phyloP scores from a whole-genome alignment of 2,113 vertebrate genomes.

The Heterochromis multidens region DNA sequence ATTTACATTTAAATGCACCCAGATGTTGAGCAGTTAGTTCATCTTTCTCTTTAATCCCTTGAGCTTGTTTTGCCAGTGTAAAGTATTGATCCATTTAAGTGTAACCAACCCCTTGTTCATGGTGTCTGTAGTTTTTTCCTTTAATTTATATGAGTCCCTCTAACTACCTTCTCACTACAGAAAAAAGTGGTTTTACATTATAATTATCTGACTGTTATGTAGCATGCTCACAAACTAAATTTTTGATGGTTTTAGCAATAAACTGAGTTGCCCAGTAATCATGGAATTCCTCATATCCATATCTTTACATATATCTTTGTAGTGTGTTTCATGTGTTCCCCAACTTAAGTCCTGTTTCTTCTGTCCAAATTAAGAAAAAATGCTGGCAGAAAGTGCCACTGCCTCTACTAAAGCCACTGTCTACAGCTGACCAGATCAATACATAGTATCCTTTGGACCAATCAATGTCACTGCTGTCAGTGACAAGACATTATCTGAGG shows the following conservation, averaged over 20 bases:
- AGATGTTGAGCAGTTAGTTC: background rate
- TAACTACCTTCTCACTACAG: background rate
- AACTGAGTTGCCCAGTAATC: background rate
- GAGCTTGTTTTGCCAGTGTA: background rate
- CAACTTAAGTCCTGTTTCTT: background rate
- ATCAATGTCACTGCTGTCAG: constrained; percentile 16
- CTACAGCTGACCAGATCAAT: constrained; percentile 3
- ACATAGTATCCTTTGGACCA: background rate
- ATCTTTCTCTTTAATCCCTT: background rate
- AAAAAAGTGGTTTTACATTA: background rate
- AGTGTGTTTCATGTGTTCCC: background rate
- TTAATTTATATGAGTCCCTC: background rate
- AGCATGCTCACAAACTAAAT: background rate
- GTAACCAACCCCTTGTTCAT: background rate
- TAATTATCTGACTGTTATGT: background rate
- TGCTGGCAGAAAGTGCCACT: background rate
- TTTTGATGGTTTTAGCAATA: background rate
- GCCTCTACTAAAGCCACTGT: background rate
- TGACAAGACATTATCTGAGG: background rate
- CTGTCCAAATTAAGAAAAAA: background rate
- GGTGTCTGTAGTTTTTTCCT: background rate
- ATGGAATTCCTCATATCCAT: background rate
- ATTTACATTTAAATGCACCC: constrained; percentile 2
- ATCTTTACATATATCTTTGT: too few relatives aligned
- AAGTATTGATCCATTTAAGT: constrained; percentile 9